Conservation (phyloP, 2,888 invertebrate genomes). For the Hydropsyche betteni region DNA sequence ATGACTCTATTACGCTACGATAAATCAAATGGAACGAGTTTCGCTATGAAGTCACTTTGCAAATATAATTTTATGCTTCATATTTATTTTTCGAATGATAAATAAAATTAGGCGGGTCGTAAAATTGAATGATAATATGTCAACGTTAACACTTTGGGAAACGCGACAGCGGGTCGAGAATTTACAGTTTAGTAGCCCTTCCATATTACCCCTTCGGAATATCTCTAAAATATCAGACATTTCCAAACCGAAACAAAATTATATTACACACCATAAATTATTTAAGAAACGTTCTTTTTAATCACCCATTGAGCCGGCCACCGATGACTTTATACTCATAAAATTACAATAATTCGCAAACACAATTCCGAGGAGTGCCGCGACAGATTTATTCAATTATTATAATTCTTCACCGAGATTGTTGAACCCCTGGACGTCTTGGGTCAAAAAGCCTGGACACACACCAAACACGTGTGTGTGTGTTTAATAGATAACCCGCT, state of each 20-base stretch:
- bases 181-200: slow-evolving; percentile 47
- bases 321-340: no score
- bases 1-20: slow-evolving; percentile 12
- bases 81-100: slow-evolving; percentile 7
- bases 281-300: no score
- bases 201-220: slow-evolving; percentile 14
- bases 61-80: slow-evolving; percentile 8
- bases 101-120: not conserved
- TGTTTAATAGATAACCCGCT: slow-evolving; percentile 47
- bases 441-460: slow-evolving; percentile 17
- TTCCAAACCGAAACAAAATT: no score
- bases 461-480: not conserved
- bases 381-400: not conserved
- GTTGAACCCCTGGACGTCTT: slow-evolving; percentile 29
- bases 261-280: no score
- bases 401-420: not conserved
- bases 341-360: no score
- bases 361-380: no score
- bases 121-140: not conserved
- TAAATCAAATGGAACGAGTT: slow-evolving; percentile 10
- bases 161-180: slow-evolving; percentile 4
- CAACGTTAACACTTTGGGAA: slow-evolving; percentile 16
- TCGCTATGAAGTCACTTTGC: slow-evolving; percentile 9
- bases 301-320: no score
- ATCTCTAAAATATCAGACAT: not conserved